These are phyloP conservation scores for Camponotus pennsylvanicus DNA, from an alignment of 1,140 invertebrate genomes.

Conservation along the genomic window DNA sequence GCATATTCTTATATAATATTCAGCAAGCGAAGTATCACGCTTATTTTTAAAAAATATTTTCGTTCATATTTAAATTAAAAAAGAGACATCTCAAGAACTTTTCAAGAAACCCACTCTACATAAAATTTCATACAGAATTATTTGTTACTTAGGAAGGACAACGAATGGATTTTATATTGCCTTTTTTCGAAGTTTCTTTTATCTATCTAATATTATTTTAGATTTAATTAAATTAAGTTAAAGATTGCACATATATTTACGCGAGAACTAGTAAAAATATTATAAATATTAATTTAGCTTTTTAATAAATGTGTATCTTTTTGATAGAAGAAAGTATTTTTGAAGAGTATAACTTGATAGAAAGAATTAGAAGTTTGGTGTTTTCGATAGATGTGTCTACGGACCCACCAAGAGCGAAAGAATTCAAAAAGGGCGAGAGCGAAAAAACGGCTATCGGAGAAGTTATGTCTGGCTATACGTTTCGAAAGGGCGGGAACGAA, in stretches of 20 bases:
- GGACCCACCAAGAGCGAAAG: conserved; percentile 42
- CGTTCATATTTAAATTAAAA: not conserved
- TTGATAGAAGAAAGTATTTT: too few relatives aligned
- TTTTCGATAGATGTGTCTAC: conserved; percentile 25
- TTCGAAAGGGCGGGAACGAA: conserved; percentile 45
- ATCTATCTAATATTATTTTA: not conserved
- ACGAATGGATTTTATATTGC: not conserved
- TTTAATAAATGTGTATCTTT: not conserved
- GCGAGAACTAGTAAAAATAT: not conserved
- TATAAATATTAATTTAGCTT: conserved; percentile 28
- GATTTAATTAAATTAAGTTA: not conserved
- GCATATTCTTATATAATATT: not conserved
- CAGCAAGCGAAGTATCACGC: not conserved
- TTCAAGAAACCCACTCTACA: not conserved
- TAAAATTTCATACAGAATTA: not conserved
- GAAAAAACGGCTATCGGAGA: conserved; percentile 55
- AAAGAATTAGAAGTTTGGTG: conserved; percentile 26
- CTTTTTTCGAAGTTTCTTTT: not conserved
- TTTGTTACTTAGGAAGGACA: not conserved
- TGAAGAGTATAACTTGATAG: not conserved
- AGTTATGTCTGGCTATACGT: conserved; percentile 37
- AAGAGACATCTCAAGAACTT: not conserved
- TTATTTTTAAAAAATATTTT: not conserved
- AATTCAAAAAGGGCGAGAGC: conserved; percentile 71
- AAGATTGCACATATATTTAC: not conserved